Percentiles rank a stretch among this genome's conserved stretches.
These are phyloP conservation scores for Ellobium chinense DNA, from an alignment of 2,888 invertebrate species.

Conservation along the genomic window DNA sequence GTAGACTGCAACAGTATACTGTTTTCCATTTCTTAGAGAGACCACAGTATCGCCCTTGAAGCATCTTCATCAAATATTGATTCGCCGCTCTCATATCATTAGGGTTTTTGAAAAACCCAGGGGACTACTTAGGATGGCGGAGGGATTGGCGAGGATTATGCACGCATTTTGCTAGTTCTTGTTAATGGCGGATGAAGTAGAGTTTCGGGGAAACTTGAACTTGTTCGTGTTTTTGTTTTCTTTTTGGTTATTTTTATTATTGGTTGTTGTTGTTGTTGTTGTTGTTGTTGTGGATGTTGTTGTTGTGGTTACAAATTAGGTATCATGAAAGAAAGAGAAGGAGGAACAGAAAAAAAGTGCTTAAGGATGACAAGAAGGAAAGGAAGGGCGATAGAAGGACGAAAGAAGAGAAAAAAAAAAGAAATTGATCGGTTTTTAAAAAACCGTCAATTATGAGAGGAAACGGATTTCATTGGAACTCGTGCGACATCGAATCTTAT, in stretches of 20 bases:
- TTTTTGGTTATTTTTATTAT: background rate
- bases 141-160: slow-evolving; percentile 4
- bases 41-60: background rate
- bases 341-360: background rate
- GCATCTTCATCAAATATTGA: slow-evolving; percentile 11
- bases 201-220: background rate
- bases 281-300: background rate
- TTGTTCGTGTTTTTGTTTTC: background rate
- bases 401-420: background rate
- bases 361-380: background rate
- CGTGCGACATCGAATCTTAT: too few relatives aligned
- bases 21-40: too few relatives aligned
- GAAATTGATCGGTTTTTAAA: too few relatives aligned
- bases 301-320: background rate
- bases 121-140: slow-evolving; percentile 11
- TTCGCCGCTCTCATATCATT: background rate
- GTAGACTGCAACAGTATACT: too few relatives aligned
- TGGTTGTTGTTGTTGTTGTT: background rate
- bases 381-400: background rate
- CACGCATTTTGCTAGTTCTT: slow-evolving; percentile 7
- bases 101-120: background rate
- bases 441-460: too few relatives aligned
- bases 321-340: background rate
- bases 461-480: too few relatives aligned
- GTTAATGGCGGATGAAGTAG: slow-evolving; percentile 3